Evolutionary conservation across 2,888 invertebrate species (phyloP).

Genomic region (Meliscaeva auricollis): DNA sequence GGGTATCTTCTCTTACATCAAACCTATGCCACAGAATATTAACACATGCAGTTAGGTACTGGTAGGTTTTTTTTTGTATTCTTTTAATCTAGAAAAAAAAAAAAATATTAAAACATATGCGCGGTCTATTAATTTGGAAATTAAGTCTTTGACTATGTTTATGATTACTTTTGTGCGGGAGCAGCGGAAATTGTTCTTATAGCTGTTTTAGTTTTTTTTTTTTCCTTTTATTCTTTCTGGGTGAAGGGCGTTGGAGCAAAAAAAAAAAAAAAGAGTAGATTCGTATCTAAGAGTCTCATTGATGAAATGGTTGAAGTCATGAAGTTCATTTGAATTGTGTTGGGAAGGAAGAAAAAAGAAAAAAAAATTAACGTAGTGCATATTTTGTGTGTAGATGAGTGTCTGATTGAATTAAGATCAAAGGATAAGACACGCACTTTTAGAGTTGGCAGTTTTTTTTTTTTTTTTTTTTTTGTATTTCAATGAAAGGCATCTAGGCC

Average conservation of each 20-base stretch:
- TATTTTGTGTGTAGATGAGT: slow-evolving; percentile 2
- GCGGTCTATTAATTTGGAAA: slow-evolving; percentile 64
- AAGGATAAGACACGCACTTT: slow-evolving; percentile 29
- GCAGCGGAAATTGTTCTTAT: slow-evolving; percentile 7
- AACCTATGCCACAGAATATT: slow-evolving; percentile 50
- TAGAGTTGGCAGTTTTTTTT: background rate
- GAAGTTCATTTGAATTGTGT: slow-evolving; percentile 43
- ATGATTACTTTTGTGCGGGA: slow-evolving; percentile 34
- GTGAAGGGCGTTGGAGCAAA: slow-evolving; percentile 36
- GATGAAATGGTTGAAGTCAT: slow-evolving; percentile 57
- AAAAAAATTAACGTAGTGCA: background rate
- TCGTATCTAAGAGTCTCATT: slow-evolving; percentile 55
- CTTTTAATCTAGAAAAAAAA: slow-evolving; percentile 47
- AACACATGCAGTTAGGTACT: slow-evolving; percentile 44
- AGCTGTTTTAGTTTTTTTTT: too few species aligned
- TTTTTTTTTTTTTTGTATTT: too few species aligned
- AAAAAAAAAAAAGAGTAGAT: slow-evolving; percentile 21
- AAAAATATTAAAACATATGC: slow-evolving; percentile 57
- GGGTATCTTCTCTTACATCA: slow-evolving; percentile 67
- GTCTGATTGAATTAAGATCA: slow-evolving; percentile 20
- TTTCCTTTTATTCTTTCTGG: too few species aligned
- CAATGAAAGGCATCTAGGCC: too few species aligned
- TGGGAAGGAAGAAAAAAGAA: background rate
- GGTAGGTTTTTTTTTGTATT: slow-evolving; percentile 7
- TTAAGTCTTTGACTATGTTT: slow-evolving; percentile 65